phyloP scores from a whole-genome alignment of 2,888 invertebrate species.

The Byasa hedistus region DNA sequence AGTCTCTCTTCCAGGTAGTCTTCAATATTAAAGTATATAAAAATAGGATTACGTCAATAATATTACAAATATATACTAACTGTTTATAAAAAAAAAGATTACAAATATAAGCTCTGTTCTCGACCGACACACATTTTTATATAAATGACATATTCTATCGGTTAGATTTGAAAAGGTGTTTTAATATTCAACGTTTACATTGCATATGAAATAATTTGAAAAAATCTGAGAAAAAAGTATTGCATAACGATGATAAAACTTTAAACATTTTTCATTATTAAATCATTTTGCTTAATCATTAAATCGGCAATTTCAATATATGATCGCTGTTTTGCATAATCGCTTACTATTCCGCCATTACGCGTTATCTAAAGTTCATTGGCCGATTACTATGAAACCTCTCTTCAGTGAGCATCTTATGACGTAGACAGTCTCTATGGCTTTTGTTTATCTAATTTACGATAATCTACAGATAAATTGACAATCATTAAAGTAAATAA shows the following conservation, averaged over 20 bases:
- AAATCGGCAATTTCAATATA: background rate
- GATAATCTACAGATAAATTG: slow-evolving; percentile 25
- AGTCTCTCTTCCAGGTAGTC: no score
- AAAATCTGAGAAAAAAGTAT: no score
- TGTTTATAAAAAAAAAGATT: no score
- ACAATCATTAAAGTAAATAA: slow-evolving; percentile 21
- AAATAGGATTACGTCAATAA: no score
- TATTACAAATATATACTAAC: no score
- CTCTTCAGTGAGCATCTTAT: slow-evolving; percentile 62
- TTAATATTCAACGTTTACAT: no score
- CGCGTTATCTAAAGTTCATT: slow-evolving; percentile 59
- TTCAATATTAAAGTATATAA: no score
- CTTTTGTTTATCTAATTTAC: slow-evolving; percentile 37
- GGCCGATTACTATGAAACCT: slow-evolving; percentile 61
- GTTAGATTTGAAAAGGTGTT: no score
- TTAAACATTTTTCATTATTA: background rate
- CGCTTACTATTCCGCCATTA: slow-evolving; percentile 42
- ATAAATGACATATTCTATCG: no score
- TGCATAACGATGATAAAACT: background rate
- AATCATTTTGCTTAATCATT: background rate
- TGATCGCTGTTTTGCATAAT: slow-evolving; percentile 10
- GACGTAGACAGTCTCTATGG: slow-evolving; percentile 40
- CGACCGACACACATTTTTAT: no score
- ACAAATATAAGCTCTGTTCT: no score
- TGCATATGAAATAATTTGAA: no score